Conservation (phyloP, 2,888 invertebrate genomes). For the Lydus trimaculatus region DNA sequence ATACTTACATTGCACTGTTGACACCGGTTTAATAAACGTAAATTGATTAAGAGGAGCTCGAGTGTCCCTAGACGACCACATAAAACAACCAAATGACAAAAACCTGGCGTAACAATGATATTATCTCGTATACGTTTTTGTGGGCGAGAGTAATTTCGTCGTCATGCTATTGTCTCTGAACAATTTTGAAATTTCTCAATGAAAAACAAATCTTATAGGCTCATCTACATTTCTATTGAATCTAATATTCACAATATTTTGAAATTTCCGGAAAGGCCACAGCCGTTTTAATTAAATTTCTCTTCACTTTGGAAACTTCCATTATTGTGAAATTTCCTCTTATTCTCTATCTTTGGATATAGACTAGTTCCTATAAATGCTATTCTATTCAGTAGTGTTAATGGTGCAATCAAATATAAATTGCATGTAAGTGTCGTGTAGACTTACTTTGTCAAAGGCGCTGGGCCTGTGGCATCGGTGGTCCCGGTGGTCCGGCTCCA, state of each 20-base stretch:
- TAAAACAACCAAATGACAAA: neutral
- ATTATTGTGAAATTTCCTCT: neutral
- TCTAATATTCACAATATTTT: neutral
- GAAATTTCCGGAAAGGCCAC: neutral
- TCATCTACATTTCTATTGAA: neutral
- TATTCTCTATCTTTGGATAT: too few relatives aligned
- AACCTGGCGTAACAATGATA: neutral
- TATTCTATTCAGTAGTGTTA: too few relatives aligned
- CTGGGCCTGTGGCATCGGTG: constrained; percentile 71
- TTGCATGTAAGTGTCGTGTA: neutral
- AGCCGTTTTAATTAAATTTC: neutral
- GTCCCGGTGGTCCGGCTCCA: constrained; percentile 86
- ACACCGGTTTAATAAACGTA: neutral
- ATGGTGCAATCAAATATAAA: neutral
- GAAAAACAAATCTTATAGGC: neutral
- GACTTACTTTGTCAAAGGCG: constrained; percentile 66
- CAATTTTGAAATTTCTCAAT: neutral
- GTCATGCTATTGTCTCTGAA: neutral
- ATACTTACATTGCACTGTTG: neutral
- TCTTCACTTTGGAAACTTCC: neutral
- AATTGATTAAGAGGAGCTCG: neutral
- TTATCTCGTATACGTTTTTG: neutral
- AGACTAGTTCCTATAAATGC: too few relatives aligned
- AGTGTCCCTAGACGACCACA: neutral
- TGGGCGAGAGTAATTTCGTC: neutral